A percentile compares a stretch with the other conserved stretches of the same genome.
Conservation (phyloP, 92 coral and sea anemone species). For the Palythoa heliodiscus region DNA sequence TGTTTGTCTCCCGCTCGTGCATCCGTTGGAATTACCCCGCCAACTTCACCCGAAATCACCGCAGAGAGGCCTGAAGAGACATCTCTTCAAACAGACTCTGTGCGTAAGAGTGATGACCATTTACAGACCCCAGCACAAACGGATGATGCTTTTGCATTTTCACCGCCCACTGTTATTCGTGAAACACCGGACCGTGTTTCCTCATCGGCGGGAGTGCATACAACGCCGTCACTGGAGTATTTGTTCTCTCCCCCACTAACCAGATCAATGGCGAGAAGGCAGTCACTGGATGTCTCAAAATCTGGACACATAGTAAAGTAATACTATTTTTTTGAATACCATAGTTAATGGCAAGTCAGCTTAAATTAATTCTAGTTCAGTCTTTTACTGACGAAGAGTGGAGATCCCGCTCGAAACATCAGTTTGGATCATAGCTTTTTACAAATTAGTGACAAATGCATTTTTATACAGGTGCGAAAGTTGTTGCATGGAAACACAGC, state of each 20-base stretch:
- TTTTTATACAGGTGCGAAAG: background rate
- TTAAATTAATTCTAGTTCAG: background rate
- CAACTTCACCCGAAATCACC: slow-evolving; percentile 58
- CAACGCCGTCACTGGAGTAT: slow-evolving; percentile 68
- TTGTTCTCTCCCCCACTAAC: slow-evolving; percentile 97
- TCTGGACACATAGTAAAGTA: slow-evolving; percentile 29
- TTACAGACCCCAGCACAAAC: background rate
- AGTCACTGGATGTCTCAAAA: slow-evolving; percentile 61
- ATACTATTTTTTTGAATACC: background rate
- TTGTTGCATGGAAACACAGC: too few species aligned
- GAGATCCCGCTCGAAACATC: too few species aligned
- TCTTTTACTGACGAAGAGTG: too few species aligned
- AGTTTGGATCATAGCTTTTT: too few species aligned
- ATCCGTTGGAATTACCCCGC: slow-evolving; percentile 59
- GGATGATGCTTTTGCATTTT: slow-evolving; percentile 58
- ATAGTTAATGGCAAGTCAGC: background rate
- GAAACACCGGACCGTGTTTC: slow-evolving; percentile 42
- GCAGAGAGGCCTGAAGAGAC: slow-evolving; percentile 1
- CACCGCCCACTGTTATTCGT: slow-evolving; percentile 76
- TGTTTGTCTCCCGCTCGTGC: slow-evolving; percentile 21
- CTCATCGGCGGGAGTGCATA: slow-evolving; percentile 10
- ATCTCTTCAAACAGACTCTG: background rate
- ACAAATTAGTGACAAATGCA: too few species aligned
- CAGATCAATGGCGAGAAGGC: slow-evolving; percentile 77
- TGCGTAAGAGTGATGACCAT: background rate